A percentile compares a stretch with the other conserved stretches of the same genome.
phyloP scores from a whole-genome alignment of 2,113 vertebrate species.

The Macaca nemestrina region DNA sequence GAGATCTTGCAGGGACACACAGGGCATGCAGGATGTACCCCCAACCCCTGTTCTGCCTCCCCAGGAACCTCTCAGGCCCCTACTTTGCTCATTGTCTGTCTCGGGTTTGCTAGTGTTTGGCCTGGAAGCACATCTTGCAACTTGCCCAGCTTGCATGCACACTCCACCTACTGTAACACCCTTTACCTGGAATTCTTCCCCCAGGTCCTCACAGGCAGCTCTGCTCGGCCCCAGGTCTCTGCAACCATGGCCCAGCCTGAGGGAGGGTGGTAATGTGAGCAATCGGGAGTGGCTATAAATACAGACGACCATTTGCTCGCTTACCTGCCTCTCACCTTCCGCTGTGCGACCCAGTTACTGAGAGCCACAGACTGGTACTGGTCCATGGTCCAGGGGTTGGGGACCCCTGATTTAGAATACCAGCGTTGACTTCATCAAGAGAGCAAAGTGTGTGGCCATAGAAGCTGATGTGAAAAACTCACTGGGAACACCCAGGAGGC shows the following conservation, averaged over 20 bases:
- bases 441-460: neutral
- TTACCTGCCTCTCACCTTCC: too few species aligned
- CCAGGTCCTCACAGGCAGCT: neutral
- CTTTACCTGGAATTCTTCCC: neutral
- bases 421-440: neutral
- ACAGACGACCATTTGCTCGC: too few species aligned
- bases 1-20: accelerated
- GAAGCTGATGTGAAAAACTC: neutral
- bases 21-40: accelerated
- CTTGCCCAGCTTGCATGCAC: too few species aligned
- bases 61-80: accelerated
- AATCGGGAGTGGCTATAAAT: too few species aligned
- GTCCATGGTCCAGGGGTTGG: too few species aligned
- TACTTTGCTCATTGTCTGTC: neutral
- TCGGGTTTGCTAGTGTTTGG: neutral
- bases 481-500: neutral
- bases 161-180: too few species aligned
- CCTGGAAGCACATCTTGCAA: too few species aligned
- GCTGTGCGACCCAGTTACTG: too few species aligned
- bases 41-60: too few species aligned
- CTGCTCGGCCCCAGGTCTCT: accelerated
- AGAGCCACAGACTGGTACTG: neutral
- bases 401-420: neutral
- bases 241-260: accelerated
- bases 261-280: neutral